A percentile compares a stretch with the other conserved stretches of the same genome.
Evolutionary conservation across 2,888 invertebrate species (phyloP).

Genomic region (Apomyelois bistriatella): DNA sequence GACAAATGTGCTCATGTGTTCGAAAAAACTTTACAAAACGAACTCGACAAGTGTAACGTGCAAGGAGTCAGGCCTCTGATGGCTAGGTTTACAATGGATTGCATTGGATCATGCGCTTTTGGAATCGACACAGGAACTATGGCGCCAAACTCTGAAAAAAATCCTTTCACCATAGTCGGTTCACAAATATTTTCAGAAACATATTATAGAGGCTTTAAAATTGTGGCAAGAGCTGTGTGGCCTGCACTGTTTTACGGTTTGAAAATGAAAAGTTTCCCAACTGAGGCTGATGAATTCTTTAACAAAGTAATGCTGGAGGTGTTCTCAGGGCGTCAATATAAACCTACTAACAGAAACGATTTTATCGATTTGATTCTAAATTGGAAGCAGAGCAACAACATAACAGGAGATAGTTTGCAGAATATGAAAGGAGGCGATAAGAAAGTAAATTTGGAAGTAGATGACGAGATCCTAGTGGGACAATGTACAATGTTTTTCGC

Average conservation of each 20-base stretch:
- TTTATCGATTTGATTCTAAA: constrained; percentile 45
- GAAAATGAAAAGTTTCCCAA: constrained; percentile 33
- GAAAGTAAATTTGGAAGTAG: constrained; percentile 41
- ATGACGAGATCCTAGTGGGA: constrained; percentile 65
- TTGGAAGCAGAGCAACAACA: constrained; percentile 28
- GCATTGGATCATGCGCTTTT: constrained; percentile 39
- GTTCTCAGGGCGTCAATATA: constrained; percentile 34
- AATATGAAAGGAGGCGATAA: constrained; percentile 33
- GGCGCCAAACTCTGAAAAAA: constrained; percentile 16
- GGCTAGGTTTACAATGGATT: constrained; percentile 47
- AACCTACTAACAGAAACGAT: constrained; percentile 39
- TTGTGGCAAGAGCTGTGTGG: constrained; percentile 33
- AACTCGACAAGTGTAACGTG: constrained; percentile 16
- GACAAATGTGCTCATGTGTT: constrained; percentile 31
- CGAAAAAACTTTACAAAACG: constrained; percentile 34
- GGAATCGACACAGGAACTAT: constrained; percentile 35
- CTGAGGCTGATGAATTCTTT: constrained; percentile 36
- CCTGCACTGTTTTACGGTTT: constrained; percentile 44
- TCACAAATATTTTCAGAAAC: constrained; percentile 33
- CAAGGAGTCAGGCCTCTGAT: constrained; percentile 30
- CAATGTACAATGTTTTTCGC: constrained; percentile 75
- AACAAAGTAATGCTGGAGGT: constrained; percentile 32
- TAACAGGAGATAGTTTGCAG: neutral
- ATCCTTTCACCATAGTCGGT: constrained; percentile 33
- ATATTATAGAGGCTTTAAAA: constrained; percentile 28